phyloP scores from a whole-genome alignment of 2,113 vertebrate species.

The Varanus salvator region DNA sequence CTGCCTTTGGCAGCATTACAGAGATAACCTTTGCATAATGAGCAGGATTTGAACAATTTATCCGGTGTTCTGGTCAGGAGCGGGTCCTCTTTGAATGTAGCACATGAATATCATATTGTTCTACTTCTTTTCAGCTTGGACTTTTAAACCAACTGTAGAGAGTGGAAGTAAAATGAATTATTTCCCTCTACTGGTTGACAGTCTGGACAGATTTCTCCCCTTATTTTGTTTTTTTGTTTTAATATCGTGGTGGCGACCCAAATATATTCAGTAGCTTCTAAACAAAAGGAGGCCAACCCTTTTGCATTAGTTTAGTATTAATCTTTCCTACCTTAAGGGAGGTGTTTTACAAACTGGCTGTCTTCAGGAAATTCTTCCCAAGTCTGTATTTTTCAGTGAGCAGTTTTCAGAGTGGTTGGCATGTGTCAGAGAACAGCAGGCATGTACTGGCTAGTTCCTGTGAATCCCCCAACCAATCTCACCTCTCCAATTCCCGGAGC shows the following conservation, averaged over 20 bases:
- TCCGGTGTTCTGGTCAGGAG: constrained; percentile 19
- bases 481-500: background rate
- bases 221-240: background rate
- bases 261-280: background rate
- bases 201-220: background rate
- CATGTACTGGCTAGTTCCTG: background rate
- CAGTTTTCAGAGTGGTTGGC: background rate
- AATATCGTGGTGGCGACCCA: background rate
- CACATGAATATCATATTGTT: constrained; percentile 35
- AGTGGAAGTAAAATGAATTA: constrained; percentile 17
- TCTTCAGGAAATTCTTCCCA: background rate
- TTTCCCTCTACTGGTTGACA: background rate
- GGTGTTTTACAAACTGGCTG: background rate
- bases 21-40: background rate
- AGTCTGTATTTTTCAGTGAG: background rate
- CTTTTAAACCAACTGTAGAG: constrained; percentile 25
- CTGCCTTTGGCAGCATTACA: constrained; percentile 36
- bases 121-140: constrained; percentile 44
- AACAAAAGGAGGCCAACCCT: too few relatives aligned
- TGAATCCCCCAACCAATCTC: background rate
- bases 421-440: background rate
- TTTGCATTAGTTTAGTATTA: background rate
- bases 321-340: background rate
- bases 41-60: constrained; percentile 50
- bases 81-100: constrained; percentile 31